Evolutionary conservation across 2,113 vertebrate species (phyloP), one percentile per base, ranked within the genome.

Genomic region (Mola mola): DNA sequence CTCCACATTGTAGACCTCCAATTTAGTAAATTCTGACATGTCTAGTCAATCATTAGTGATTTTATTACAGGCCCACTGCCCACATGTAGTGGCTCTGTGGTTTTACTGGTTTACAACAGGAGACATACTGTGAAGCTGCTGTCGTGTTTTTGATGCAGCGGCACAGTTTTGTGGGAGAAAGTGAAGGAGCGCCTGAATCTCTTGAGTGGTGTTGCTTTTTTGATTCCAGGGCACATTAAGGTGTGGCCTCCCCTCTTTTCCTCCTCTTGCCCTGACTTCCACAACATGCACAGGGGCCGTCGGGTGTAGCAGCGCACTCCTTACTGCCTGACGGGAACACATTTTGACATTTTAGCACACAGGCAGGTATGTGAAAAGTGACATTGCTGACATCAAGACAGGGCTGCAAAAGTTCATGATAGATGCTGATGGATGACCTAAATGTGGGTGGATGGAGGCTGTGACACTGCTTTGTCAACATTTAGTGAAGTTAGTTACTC

Each of bases 331-430:
- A 46, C n/a, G 7, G 29, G 24, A 57, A 41, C 22, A 20, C 44
- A 47, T 66, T 13, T 17, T 56, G 76, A 56, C 55, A 74, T 66
- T 41, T 71, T 33, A 49, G 21, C 13, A 21, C 53, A 56, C 16
- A 51, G 36, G 52, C 24, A 29, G 57, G 46, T 22, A 64, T 53
- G 51, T 62, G 28, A 49, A 49, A 53, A 63, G 29, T 64, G 41
- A 43, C 63, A 21, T 17, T 37, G 26, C 68, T 55, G 52, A 50
- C 52, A 43, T 49, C 28, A 44, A 22, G 25, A 20, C 43, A 22
- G 36, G 16, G 16, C 41, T 47, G 33, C 40, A 48, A 22, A 52
- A 29, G 15, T 40, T 13, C 43, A 24, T 22, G 8, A 25, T 31
- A 47, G 24, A 53, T 25, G 38, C 17, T 53, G 16, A 33, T 0